These are phyloP conservation scores for Habropoda laboriosa DNA, from an alignment of 1,140 invertebrate genomes.

Conservation along the genomic window DNA sequence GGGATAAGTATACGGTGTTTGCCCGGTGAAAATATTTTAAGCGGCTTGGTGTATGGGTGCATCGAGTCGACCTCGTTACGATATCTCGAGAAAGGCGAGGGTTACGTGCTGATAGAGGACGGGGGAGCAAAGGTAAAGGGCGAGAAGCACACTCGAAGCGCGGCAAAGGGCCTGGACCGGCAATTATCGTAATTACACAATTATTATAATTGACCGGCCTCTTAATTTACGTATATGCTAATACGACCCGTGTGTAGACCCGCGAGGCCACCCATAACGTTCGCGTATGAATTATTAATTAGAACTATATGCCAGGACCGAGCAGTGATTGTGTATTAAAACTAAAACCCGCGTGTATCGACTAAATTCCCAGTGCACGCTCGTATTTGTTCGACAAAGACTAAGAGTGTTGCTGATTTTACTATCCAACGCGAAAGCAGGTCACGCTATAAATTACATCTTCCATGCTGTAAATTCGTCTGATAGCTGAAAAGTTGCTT, in stretches of 20 bases:
- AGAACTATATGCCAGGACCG: slow-evolving; percentile 32
- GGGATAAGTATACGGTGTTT: background rate
- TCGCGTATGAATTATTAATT: slow-evolving; percentile 72
- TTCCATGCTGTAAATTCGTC: too few species aligned
- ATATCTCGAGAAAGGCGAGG: background rate
- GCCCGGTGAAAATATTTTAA: background rate
- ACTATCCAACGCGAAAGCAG: too few species aligned
- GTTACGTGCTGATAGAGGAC: background rate
- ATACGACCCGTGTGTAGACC: slow-evolving; percentile 24
- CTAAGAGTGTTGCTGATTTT: too few species aligned
- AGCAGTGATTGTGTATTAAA: slow-evolving; percentile 44
- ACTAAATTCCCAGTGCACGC: background rate
- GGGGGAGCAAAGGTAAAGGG: background rate
- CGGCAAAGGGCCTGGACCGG: background rate
- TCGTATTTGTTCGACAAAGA: slow-evolving; percentile 9
- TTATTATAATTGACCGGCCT: slow-evolving; percentile 64
- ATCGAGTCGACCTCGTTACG: background rate
- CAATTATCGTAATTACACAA: slow-evolving; percentile 67
- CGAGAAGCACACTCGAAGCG: background rate
- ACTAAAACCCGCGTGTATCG: slow-evolving; percentile 13
- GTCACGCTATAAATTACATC: too few species aligned
- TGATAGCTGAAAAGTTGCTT: too few species aligned
- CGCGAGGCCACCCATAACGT: slow-evolving; percentile 50
- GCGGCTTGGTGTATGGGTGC: background rate
- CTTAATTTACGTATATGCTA: slow-evolving; percentile 64